These are phyloP conservation scores for Helicoverpa assulta DNA, from an alignment of 2,888 invertebrate species.

Conservation along the genomic window DNA sequence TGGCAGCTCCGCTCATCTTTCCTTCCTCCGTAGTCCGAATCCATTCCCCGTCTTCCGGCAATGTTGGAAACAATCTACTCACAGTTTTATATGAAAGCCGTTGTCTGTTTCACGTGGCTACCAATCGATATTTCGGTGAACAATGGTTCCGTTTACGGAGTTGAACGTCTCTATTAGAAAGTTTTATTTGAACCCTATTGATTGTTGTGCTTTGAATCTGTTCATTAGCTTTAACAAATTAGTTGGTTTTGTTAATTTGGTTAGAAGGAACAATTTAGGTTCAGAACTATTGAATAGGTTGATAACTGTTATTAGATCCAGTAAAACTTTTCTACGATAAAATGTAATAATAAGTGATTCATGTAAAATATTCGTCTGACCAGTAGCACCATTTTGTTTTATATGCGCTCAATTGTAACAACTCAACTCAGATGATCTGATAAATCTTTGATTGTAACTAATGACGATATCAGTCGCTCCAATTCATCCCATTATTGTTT, in stretches of 20 bases:
- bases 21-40: constrained; percentile 76
- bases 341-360: not conserved
- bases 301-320: too few species aligned
- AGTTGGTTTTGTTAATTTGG: not conserved
- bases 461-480: constrained; percentile 54
- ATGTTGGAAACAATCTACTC: constrained; percentile 85
- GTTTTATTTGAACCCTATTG: constrained; percentile 32
- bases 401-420: constrained; percentile 55
- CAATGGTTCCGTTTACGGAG: constrained; percentile 57
- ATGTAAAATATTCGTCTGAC: constrained; percentile 13
- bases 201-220: constrained; percentile 17
- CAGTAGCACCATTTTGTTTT: constrained; percentile 40
- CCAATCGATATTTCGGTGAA: constrained; percentile 64
- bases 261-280: not conserved
- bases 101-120: constrained; percentile 67
- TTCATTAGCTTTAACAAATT: constrained; percentile 8
- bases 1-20: too few species aligned
- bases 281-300: too few species aligned
- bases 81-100: constrained; percentile 80
- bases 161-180: constrained; percentile 47
- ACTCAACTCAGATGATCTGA: constrained; percentile 51
- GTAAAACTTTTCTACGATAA: too few species aligned
- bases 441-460: constrained; percentile 63
- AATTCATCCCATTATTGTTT: constrained; percentile 55
- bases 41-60: constrained; percentile 83